Evolutionary conservation across 2,797 vertebrate genomes (phyloP), one percentile per base, ranked within the genome.

Genomic region (Pseudocheirus occidentalis): DNA sequence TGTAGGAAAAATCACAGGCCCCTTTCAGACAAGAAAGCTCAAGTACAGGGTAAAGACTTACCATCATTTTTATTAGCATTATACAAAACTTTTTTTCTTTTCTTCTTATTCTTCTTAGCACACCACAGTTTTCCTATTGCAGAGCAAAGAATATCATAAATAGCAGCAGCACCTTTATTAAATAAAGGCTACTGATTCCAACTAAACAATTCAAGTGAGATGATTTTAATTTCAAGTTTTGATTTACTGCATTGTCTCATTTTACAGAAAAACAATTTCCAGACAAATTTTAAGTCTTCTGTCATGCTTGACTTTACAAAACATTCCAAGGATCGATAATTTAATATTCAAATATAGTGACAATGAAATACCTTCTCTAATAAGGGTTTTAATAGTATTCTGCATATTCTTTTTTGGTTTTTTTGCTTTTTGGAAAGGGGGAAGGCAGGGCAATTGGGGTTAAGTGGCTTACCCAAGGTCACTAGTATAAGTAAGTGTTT

Each of bases 41-140:
- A 28, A 95, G 11, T 46, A 56, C 91, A 97, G 57, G 50, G 87
- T 27, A 55, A 55, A 96, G 21, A 92, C 99, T 98, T 98, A 99
- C 99, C 99, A 95, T 99, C 99, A 91, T 99, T 99, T 99, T 99
- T 99, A 98, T 99, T 99, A 96, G 99, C 98, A 66, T 99, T 99
- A 98, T 99, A 99, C 59, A 99, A 98, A 97, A 99, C 98, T 95
- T 99, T 99, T 99, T 99, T 99, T 96, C 99, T 99, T 97, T 99
- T 99, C 99, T 99, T 99, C 98, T 99, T 99, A 98, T 99, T 99
- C 98, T 99, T 99, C 98, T 99, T 99, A 0, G 99, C 99, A 24
- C 99, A 99, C 99, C 99, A 99, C 14, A 99, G 99, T 98, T 99
- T 99, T 96, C 99, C 99, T 99, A 97, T 97, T 95, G 54, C 97